Evolutionary conservation across 2,888 invertebrate genomes (phyloP).

Genomic region (Acanthosepion lycidas): DNA sequence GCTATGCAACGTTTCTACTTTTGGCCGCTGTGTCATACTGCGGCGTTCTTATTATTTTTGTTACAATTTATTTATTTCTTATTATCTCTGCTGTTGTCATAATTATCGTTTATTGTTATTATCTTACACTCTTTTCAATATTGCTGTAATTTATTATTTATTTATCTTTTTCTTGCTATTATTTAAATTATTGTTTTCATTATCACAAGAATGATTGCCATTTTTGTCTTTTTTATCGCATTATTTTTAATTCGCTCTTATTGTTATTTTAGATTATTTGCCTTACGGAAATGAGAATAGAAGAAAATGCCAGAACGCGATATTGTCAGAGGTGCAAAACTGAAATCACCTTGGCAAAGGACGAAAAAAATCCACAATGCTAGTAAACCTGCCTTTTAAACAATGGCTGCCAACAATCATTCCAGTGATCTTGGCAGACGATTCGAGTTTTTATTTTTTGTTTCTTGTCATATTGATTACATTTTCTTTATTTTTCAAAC

Average conservation of each 20-base stretch:
- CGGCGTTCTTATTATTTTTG: background rate
- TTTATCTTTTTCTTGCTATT: background rate
- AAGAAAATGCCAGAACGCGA: background rate
- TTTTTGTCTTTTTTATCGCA: background rate
- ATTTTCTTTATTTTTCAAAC: no score
- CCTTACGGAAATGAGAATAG: conserved; percentile 3
- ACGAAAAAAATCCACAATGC: background rate
- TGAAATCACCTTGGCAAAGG: background rate
- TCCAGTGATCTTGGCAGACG: no score
- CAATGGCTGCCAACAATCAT: no score
- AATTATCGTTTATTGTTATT: no score
- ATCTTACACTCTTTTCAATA: no score
- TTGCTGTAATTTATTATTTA: background rate
- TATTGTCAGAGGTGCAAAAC: background rate
- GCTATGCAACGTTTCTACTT: background rate
- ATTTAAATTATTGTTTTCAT: background rate
- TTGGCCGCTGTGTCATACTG: background rate
- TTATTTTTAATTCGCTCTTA: background rate
- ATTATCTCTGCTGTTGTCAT: no score
- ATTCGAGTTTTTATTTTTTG: no score
- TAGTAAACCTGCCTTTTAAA: background rate
- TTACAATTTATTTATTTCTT: background rate
- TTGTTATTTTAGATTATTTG: background rate
- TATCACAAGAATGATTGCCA: background rate
- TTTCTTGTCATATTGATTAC: no score